These are phyloP conservation scores for Ceyx cyanopectus DNA, from an alignment of 2,113 vertebrate species.

Conservation along the genomic window DNA sequence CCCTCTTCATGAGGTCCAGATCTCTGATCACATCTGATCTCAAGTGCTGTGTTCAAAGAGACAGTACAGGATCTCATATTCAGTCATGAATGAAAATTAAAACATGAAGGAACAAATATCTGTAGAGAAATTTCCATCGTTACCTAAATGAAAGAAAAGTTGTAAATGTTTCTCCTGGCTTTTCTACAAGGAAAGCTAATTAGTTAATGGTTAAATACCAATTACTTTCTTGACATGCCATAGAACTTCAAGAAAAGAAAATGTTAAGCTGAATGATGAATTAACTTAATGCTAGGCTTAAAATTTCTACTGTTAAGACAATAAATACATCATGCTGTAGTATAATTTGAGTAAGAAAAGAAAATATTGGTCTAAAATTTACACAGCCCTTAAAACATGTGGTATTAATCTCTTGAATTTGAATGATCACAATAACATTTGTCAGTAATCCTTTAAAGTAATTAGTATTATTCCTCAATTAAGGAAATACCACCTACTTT, in stretches of 20 bases:
- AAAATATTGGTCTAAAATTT: constrained; percentile 12
- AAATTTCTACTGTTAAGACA: background rate
- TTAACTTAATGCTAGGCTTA: background rate
- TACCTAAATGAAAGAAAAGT: background rate
- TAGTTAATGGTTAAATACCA: background rate
- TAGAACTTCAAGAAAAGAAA: background rate
- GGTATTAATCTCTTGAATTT: background rate
- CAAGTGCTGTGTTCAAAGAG: background rate
- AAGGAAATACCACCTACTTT: constrained; percentile 25
- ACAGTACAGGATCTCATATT: background rate
- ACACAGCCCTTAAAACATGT: background rate
- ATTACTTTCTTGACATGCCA: background rate
- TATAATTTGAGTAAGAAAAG: background rate
- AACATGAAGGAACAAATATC: background rate
- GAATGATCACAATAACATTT: background rate
- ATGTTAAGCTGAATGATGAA: background rate
- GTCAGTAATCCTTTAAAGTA: background rate
- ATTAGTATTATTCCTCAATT: constrained; percentile 14
- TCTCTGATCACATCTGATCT: background rate
- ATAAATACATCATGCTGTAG: background rate
- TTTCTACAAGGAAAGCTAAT: background rate
- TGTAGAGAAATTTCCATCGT: background rate
- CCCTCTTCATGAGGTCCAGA: too few species aligned
- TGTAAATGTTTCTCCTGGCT: constrained; percentile 3
- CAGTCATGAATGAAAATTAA: background rate